Evolutionary conservation across 2,888 invertebrate genomes (phyloP), one percentile per base, ranked within the genome.

Genomic region (Octodonta nipae): DNA sequence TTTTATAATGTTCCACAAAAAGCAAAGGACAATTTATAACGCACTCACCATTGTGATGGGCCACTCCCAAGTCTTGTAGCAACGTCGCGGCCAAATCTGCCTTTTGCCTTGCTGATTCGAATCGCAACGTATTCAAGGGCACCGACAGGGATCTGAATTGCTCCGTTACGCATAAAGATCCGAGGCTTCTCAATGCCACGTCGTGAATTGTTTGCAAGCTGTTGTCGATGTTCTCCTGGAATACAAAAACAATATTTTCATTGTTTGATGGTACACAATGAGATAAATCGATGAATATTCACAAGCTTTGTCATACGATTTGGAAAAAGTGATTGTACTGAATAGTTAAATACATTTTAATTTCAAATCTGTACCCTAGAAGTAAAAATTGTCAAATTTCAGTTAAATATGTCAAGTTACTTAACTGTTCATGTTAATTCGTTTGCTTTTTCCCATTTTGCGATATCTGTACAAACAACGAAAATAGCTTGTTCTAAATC

Each of bases 21-120:
- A 5, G 5, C 12, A n/a, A n/a, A 13, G 13, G 15, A 26, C 7
- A 15, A 33, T 29, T 11, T 11, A 34, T 28, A 13, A 7, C 14
- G 14, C 7, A 28, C 45, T 45, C 56, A 71, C 72, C 71, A 43
- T 65, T 74, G 55, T 81, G 72, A 42, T 70, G 66, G 35, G 68
- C 65, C 22, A 72, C 65, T 30, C 80, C 82, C 16, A 84, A 68
- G 54, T 82, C 80, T 49, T 78, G 76, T 3, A 86, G 63, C 39
- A 85, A 66, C 41, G 74, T 73, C 26, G 84, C 82, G 3, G 83
- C 78, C 46, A 85, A 69, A 55, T 85, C 85, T 25, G 80, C 77
- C 51, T 84, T 78, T 52, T 85, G 81, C 40, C 81, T 67, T 11
- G 79, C 76, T 7, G 76, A 70, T 54, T 83, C 80, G 68, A 78